phyloP scores from a whole-genome alignment of 2,113 vertebrate species.

The Electrona antarctica region DNA sequence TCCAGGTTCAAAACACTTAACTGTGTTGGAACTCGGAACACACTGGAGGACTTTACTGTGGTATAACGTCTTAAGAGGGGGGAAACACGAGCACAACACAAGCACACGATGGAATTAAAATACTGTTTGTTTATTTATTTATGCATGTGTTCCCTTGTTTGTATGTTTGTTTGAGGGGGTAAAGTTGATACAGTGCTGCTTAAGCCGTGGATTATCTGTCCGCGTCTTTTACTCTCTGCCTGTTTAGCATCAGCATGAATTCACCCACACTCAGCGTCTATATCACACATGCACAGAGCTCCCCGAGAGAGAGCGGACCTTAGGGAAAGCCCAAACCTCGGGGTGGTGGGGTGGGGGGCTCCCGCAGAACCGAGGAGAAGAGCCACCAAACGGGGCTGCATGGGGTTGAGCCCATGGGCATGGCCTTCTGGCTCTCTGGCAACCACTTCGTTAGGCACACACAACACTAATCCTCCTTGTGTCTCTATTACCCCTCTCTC shows the following conservation, averaged over 20 bases:
- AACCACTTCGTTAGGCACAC: slow-evolving; percentile 75
- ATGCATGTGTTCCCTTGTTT: slow-evolving; percentile 70
- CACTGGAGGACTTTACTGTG: slow-evolving; percentile 35
- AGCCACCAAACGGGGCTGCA: slow-evolving; percentile 28
- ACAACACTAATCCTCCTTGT: slow-evolving; percentile 77
- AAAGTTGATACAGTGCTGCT: slow-evolving; percentile 68
- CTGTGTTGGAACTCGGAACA: slow-evolving; percentile 40
- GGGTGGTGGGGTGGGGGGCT: slow-evolving; percentile 28
- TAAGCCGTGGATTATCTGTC: slow-evolving; percentile 77
- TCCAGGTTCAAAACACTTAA: slow-evolving; percentile 10
- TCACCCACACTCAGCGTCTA: slow-evolving; percentile 79
- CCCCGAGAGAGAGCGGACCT: slow-evolving; percentile 74
- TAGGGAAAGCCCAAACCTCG: slow-evolving; percentile 58
- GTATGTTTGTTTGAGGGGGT: slow-evolving; percentile 49
- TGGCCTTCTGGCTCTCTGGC: slow-evolving; percentile 73
- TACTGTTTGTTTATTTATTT: slow-evolving; percentile 56
- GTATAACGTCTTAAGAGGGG: slow-evolving; percentile 39
- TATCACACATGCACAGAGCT: slow-evolving; percentile 77
- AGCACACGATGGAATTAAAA: slow-evolving; percentile 66
- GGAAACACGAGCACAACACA: slow-evolving; percentile 30
- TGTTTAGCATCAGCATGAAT: slow-evolving; percentile 70
- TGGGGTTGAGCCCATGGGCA: slow-evolving; percentile 69
- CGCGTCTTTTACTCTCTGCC: slow-evolving; percentile 67
- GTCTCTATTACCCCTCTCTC: slow-evolving; percentile 75
- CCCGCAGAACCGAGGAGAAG: slow-evolving; percentile 41